Base-by-base conservation (phyloP, 2,113 vertebrate genomes). In the Thryonomys swinderianus region DNA sequence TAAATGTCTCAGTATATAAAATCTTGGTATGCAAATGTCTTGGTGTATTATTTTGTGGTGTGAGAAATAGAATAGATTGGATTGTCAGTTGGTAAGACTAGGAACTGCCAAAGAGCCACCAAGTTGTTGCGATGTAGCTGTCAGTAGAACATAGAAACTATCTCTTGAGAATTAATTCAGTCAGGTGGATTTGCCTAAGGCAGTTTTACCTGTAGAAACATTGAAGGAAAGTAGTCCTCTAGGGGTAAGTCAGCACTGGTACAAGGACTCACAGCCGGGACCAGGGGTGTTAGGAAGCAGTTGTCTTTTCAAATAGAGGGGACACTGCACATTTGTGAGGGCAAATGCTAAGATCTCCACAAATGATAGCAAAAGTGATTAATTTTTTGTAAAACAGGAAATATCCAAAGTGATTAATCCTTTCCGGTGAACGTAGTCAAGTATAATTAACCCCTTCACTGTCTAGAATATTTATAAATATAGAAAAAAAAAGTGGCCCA, bases 381-480 rank as follows among this genome's bases (percentile, higher is more conserved):
- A n/a, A n/a, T n/a, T n/a, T n/a, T n/a, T n/a, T n/a, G n/a, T n/a
- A n/a, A n/a, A n/a, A n/a, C n/a, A n/a, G n/a, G n/a, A n/a, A n/a
- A n/a, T n/a, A n/a, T n/a, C n/a, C n/a, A 79, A 74, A 90, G 18
- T 40, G 76, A 55, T n/a, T 48, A 55, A 71, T 85, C 94, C 16
- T 11, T 76, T 17, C 27, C 7, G 21, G 27, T 85, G 76, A 88
- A 74, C 73, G 32, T 57, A 40, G 53, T 71, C 37, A 85, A 53
- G 10, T 89, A 23, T 85, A 89, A 82, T 42, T 73, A 83, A 82
- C 9, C 48, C 64, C 37, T 83, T 79, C 61, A 27, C 16, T 51
- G 48, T 84, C 69, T 64, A 69, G 3, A 34, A 95, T 90, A 10
- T 91, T 85, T 92, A 23, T 84, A 90, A 95, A 37, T 32, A 80